Conservation (phyloP, 1,140 invertebrate genomes). For the Meloidogyne floridensis region DNA sequence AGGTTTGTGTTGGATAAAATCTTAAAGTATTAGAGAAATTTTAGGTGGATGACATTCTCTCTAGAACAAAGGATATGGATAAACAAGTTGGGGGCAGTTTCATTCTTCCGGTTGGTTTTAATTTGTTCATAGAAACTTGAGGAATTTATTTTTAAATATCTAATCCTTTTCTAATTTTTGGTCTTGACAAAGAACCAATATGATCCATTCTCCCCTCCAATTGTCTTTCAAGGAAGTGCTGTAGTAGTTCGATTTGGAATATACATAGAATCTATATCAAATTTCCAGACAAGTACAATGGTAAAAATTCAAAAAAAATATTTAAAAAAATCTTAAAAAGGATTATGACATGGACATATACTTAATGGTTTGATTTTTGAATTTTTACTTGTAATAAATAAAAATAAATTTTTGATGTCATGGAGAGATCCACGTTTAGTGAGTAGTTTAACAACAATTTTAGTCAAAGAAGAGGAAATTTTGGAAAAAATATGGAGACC, state of each 20-base stretch:
- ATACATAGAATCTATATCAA: slow-evolving; percentile 65
- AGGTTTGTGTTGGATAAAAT: slow-evolving; percentile 24
- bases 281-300: slow-evolving; percentile 66
- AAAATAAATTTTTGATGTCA: slow-evolving; percentile 53
- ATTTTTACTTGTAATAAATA: not conserved
- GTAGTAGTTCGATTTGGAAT: slow-evolving; percentile 63
- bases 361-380: slow-evolving; percentile 14
- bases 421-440: slow-evolving; percentile 63
- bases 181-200: slow-evolving; percentile 65
- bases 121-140: no score
- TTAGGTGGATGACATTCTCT: slow-evolving; percentile 59
- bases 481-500: slow-evolving; percentile 57
- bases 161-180: not conserved
- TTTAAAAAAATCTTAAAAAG: slow-evolving; percentile 27
- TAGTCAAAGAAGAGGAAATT: slow-evolving; percentile 64
- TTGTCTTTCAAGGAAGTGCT: slow-evolving; percentile 64
- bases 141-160: not conserved
- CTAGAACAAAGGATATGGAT: slow-evolving; percentile 52
- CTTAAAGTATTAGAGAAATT: not conserved
- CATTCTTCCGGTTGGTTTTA: slow-evolving; percentile 47
- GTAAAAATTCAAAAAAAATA: slow-evolving; percentile 34
- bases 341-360: slow-evolving; percentile 66
- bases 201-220: slow-evolving; percentile 63
- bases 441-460: slow-evolving; percentile 64
- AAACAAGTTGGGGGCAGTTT: slow-evolving; percentile 60